Conservation (phyloP, 2,113 vertebrate species). For the Paratilapia polleni region DNA sequence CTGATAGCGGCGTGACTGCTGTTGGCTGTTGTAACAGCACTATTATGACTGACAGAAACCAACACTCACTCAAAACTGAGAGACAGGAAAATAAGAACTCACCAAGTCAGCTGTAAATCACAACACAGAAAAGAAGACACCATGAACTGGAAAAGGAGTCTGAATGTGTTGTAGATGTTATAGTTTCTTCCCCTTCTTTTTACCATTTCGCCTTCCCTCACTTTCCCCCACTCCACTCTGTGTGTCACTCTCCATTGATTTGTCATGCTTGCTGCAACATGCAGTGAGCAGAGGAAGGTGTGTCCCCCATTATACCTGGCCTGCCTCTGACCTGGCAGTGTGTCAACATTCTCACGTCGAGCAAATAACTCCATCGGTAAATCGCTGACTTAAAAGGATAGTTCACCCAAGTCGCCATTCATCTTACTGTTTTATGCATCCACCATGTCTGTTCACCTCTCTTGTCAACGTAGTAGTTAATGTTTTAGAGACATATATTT, state of each 20-base stretch:
- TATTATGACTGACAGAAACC: not conserved
- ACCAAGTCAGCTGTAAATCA: slow-evolving; percentile 29
- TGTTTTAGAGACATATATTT: not conserved
- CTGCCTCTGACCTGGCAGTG: slow-evolving; percentile 79
- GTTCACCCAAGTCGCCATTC: not conserved
- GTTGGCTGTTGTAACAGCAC: not conserved
- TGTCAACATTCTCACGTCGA: slow-evolving; percentile 82
- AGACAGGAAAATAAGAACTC: slow-evolving; percentile 30
- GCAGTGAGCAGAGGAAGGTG: slow-evolving; percentile 82
- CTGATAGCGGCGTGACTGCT: too few relatives aligned
- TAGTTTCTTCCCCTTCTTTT: slow-evolving; percentile 40
- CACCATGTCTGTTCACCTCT: fast-evolving
- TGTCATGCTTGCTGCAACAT: slow-evolving; percentile 69
- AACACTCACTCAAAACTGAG: not conserved
- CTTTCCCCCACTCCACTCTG: not conserved
- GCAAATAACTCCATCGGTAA: slow-evolving; percentile 35
- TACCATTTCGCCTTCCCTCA: slow-evolving; percentile 22
- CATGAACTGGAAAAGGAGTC: not conserved
- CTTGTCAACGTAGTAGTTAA: not conserved
- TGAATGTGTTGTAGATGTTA: slow-evolving; percentile 6
- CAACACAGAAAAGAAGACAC: not conserved
- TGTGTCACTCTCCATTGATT: slow-evolving; percentile 40
- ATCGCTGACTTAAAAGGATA: not conserved
- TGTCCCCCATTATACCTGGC: slow-evolving; percentile 83
- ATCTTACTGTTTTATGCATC: not conserved